Evolutionary conservation across 2,113 vertebrate species (phyloP).

Genomic region (Strigops habroptila): DNA sequence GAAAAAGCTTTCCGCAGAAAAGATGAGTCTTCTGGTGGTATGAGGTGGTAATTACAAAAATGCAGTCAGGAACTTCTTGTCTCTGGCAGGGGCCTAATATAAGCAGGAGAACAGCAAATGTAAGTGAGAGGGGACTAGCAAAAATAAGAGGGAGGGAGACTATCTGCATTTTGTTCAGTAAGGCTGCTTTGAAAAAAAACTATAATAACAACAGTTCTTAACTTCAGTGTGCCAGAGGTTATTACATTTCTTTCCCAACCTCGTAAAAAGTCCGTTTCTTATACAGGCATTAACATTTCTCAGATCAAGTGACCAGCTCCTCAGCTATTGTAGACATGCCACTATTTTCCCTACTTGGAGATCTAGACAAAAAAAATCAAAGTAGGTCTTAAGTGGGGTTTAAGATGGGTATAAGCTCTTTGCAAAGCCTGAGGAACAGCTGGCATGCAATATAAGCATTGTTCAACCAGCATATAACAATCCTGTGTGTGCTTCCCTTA

Average conservation of each 20-base stretch:
- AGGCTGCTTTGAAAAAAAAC: not conserved
- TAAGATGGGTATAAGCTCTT: not conserved
- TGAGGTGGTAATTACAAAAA: not conserved
- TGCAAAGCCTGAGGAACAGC: slow-evolving; percentile 24
- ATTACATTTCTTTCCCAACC: not conserved
- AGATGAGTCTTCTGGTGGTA: not conserved
- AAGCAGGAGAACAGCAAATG: not conserved
- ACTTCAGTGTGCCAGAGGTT: not conserved
- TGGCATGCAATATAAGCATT: not conserved
- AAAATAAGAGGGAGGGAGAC: not conserved
- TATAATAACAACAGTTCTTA: not conserved
- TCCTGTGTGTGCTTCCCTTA: not conserved
- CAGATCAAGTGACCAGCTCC: not conserved
- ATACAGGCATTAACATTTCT: not conserved
- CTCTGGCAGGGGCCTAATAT: not conserved
- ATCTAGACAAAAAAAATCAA: not conserved
- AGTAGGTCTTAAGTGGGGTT: not conserved
- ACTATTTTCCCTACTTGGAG: not conserved
- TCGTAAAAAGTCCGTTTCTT: not conserved
- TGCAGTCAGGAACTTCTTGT: not conserved
- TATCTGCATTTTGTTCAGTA: not conserved
- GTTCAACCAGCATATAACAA: not conserved
- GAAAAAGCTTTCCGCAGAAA: not conserved
- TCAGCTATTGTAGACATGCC: not conserved
- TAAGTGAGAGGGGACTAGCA: not conserved